Conservation (phyloP, 2,113 vertebrate species). For the Phrynosoma blainvillii region DNA sequence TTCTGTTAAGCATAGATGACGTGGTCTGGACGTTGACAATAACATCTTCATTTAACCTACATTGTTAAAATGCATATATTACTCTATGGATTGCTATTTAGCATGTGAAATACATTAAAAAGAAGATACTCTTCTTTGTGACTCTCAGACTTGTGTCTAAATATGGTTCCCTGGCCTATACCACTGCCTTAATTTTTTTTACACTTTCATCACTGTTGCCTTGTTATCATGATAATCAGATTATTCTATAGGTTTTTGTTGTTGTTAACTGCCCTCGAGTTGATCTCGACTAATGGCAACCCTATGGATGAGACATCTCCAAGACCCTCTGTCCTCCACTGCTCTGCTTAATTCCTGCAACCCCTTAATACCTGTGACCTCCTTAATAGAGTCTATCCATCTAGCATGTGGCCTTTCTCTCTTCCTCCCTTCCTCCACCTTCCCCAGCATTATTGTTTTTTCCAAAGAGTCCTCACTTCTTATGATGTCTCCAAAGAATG, state of each 20-base stretch:
- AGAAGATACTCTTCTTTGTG: slow-evolving; percentile 64
- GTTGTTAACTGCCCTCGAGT: too few relatives aligned
- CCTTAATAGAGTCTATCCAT: too few relatives aligned
- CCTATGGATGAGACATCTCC: too few relatives aligned
- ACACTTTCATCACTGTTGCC: slow-evolving; percentile 58
- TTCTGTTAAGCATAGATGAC: not conserved
- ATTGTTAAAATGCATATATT: slow-evolving; percentile 29
- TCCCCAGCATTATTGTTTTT: too few relatives aligned
- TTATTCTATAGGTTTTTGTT: slow-evolving; percentile 37
- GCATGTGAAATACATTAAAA: slow-evolving; percentile 69
- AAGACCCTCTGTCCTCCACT: too few relatives aligned
- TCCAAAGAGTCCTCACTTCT: too few relatives aligned
- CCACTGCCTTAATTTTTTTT: slow-evolving; percentile 67
- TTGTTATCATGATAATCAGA: slow-evolving; percentile 59
- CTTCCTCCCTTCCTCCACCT: too few relatives aligned
- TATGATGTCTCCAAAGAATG: too few relatives aligned
- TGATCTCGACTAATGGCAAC: too few relatives aligned
- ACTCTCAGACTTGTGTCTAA: slow-evolving; percentile 69
- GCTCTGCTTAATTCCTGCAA: too few relatives aligned
- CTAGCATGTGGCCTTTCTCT: too few relatives aligned
- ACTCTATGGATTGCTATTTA: slow-evolving; percentile 28
- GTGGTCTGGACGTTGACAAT: not conserved
- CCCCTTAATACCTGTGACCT: too few relatives aligned
- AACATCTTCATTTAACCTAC: not conserved
- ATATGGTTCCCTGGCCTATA: slow-evolving; percentile 58